Conservation (phyloP, 2,797 vertebrate genomes). For the Parauchenoglanis ngamensis region DNA sequence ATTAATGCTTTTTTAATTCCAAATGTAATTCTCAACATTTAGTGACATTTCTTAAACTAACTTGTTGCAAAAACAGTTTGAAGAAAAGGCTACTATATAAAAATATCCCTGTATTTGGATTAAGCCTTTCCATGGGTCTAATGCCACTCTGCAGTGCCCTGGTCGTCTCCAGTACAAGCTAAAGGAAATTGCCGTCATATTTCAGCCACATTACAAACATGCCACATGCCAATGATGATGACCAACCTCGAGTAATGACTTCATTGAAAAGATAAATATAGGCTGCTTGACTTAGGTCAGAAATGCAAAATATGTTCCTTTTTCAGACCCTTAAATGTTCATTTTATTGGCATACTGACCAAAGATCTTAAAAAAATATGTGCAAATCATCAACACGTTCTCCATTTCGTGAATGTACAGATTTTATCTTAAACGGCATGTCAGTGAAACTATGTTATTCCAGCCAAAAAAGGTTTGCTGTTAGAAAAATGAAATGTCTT, state of each 20-base stretch:
- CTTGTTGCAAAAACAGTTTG: background rate
- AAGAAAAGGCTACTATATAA: conserved; percentile 2
- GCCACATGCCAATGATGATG: conserved; percentile 21
- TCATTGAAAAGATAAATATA: conserved; percentile 44
- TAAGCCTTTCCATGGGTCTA: conserved; percentile 18
- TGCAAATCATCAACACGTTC: conserved; percentile 3
- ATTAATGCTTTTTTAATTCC: background rate
- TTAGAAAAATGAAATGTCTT: conserved; percentile 30
- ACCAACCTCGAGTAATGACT: conserved; percentile 26
- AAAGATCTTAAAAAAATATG: conserved; percentile 31
- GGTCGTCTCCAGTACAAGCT: conserved; percentile 6
- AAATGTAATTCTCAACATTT: background rate
- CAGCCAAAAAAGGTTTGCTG: conserved; percentile 18
- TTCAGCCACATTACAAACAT: conserved; percentile 42
- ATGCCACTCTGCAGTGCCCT: conserved; percentile 8
- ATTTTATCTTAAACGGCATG: conserved; percentile 1
- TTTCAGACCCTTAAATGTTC: conserved; percentile 35
- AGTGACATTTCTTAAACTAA: background rate
- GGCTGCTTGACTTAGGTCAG: conserved; percentile 28
- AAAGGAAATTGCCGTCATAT: conserved; percentile 48
- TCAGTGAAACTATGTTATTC: conserved; percentile 16
- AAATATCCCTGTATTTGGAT: conserved; percentile 29
- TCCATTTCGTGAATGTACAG: conserved; percentile 4
- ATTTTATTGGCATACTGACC: conserved; percentile 18
- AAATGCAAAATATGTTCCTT: conserved; percentile 42